Base-by-base conservation (phyloP, 2,888 invertebrate genomes). In the Parapristionchus giblindavisi region DNA sequence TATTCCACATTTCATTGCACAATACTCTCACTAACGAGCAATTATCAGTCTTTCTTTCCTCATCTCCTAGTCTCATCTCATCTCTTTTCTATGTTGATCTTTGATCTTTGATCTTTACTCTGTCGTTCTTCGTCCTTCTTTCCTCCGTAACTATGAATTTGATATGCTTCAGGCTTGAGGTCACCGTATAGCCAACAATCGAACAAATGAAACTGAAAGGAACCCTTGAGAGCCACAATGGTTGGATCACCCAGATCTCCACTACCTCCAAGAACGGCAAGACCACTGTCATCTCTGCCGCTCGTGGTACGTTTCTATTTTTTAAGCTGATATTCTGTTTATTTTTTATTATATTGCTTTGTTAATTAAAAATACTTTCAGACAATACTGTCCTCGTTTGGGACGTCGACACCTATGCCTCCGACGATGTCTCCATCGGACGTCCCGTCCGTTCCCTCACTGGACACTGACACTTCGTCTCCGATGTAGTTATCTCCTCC, bases 191-290 rank as follows among this genome's bases (percentile, higher is more conserved):
- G 14, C 6, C 48, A 43, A 48, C 75, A 75, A 77, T 72, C 80
- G 96, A 97, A 92, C 94, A 95, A 88, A 91, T 98, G 89, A 95
- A 96, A 89, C 91, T 96, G 79, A 92, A 95, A 89, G 98, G 98
- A 76, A 95, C 94, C 89, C 93, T 99, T 85, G 92, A 93, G 88
- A 99, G 99, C 72, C 99, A 99, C 91, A 96, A 94, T 92, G 96
- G 95, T 85, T 98, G 97, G 97, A 96, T 99, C 85, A 99, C 99
- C 76, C 99, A 99, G 92, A 98, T 99, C 88, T 97, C 98, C 68
- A 98, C 99, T 77, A 98, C 96, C 89, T 96, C 97, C 34, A 95
- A 96, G 91, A 96, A 94, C 91, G 96, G 97, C 80, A 97, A 99
- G 89, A 95, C 95, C 92, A 95, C 99, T 89, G 82, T 87, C 72